Conservation (phyloP, 1,140 invertebrate species). For the Mercenaria mercenaria region DNA sequence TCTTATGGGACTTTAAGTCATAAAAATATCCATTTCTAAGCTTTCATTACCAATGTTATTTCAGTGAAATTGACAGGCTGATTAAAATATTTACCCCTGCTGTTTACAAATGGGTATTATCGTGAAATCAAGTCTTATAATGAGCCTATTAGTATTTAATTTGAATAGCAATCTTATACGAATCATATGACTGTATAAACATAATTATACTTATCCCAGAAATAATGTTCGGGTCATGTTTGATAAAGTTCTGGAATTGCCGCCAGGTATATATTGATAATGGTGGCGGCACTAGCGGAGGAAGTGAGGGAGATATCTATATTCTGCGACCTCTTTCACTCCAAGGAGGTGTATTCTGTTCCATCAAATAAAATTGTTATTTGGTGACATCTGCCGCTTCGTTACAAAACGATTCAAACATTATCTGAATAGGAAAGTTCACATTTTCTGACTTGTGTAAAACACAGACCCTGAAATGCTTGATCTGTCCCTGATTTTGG, state of each 20-base stretch:
- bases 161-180: constrained; percentile 19
- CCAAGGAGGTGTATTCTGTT: too few species aligned
- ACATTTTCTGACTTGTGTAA: too few species aligned
- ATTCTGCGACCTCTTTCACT: too few species aligned
- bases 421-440: too few species aligned
- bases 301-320: too few species aligned
- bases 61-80: constrained; percentile 39
- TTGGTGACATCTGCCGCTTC: too few species aligned
- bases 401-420: too few species aligned
- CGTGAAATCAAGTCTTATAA: background rate
- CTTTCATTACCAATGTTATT: constrained; percentile 17
- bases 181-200: background rate
- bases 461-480: too few species aligned
- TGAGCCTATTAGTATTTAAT: constrained; percentile 12
- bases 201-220: background rate
- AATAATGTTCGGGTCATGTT: background rate
- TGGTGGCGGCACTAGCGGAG: background rate
- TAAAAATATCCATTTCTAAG: constrained; percentile 43
- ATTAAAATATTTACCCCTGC: constrained; percentile 18
- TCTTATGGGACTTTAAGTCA: constrained; percentile 38
- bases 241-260: background rate
- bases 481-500: too few species aligned
- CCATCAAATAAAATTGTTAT: too few species aligned
- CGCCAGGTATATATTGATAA: background rate
- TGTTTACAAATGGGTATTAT: constrained; percentile 41